These are phyloP conservation scores for Aegotheles bennettii DNA, from an alignment of 2,113 vertebrate species.

Conservation along the genomic window DNA sequence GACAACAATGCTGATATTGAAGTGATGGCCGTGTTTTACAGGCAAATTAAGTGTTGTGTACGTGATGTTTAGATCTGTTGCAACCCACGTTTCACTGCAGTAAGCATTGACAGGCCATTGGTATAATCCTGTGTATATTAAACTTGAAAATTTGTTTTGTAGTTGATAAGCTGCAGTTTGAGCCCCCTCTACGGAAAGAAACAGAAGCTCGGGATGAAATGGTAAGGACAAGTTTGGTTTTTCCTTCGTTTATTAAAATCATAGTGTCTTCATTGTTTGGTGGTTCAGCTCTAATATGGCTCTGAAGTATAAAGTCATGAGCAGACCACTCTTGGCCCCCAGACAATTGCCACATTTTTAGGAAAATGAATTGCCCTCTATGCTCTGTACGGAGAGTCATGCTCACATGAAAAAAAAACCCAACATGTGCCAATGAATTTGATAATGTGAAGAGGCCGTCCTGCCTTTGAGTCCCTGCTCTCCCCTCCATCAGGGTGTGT, in stretches of 20 bases:
- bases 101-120: not conserved
- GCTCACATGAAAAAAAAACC: not conserved
- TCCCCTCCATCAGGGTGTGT: not conserved
- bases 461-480: not conserved
- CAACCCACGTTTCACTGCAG: not conserved
- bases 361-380: not conserved
- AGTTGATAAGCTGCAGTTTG: conserved; percentile 95
- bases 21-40: not conserved
- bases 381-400: not conserved
- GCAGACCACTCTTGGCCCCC: not conserved
- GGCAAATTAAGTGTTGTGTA: not conserved
- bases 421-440: not conserved
- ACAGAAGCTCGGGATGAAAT: conserved; percentile 94
- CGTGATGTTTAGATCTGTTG: not conserved
- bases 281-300: not conserved
- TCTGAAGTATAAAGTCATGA: not conserved
- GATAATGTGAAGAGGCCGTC: not conserved
- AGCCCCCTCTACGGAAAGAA: conserved; percentile 90
- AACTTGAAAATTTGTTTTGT: conserved; percentile 29
- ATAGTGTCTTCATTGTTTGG: not conserved
- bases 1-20: not conserved
- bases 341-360: not conserved
- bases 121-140: not conserved
- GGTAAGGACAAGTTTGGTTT: conserved; percentile 66
- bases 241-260: not conserved